Evolutionary conservation across 2,888 invertebrate species (phyloP), one percentile per base, ranked within the genome.

Genomic region (Seira musarum): DNA sequence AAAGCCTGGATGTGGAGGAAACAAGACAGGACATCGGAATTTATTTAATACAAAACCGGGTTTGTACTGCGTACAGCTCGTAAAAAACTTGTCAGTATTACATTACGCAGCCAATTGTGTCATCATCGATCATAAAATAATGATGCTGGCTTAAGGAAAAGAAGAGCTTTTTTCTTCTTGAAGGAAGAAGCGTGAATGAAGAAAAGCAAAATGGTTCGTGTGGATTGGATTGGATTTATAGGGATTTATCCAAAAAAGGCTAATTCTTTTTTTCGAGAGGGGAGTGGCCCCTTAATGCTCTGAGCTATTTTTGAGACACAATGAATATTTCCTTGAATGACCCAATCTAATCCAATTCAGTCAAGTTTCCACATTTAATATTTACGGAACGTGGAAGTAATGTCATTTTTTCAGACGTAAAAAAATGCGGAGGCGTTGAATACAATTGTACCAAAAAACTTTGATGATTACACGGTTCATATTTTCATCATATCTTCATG

Each of bases 91-190:
- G 49, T 57, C 57, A 30, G 74, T 61, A 76, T 63, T 63, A 57
- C 53, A 64, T 76, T 69, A 69, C 76, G 53, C 68, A 69, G 49
- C 46, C 53, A 49, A 64, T 68, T 53, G 49, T 76, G 76, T 76
- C 76, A 69, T 69, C 64, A 61, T 61, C 63, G 63, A 76, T 76
- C 68, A 76, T 68, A 75, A 35, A 76, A 69, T 76, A 61, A 76
- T 75, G 75, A 75, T 25, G 49, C 13, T 2, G 49, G 49, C 49
- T 49, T 49, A n/a, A 49, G 17, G 15, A 49, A 2, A 49, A n/a
- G 49, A 3, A 13, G 49, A 13, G 49, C 6, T 13, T 49, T 13
- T 15, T n/a, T 49, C 6, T 49, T 15, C 15, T n/a, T 30, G 8
- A 8, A 30, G 49, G 17, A 49, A n/a, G 2, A 49, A 49, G 49